Percentiles rank a stretch among this genome's conserved stretches.
These are phyloP conservation scores for Catostomus latipinnis DNA, from an alignment of 2,797 vertebrate genomes.

Conservation along the genomic window DNA sequence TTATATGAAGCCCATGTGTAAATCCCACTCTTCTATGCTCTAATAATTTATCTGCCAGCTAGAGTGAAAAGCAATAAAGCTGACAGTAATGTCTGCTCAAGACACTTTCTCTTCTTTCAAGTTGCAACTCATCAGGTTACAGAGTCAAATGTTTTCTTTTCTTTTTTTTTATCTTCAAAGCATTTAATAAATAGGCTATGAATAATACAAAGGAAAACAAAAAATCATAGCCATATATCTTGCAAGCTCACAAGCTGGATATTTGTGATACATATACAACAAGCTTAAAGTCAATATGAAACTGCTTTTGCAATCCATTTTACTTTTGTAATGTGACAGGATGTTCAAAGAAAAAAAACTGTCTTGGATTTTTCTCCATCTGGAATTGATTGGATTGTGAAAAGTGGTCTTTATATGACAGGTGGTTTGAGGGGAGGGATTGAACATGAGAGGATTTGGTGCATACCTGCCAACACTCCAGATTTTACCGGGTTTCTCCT, in stretches of 20 bases:
- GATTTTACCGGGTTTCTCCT: too few relatives aligned
- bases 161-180: constrained; percentile 42
- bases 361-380: too few relatives aligned
- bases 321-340: background rate
- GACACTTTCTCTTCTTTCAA: constrained; percentile 7
- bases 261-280: background rate
- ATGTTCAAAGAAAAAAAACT: background rate
- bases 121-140: constrained; percentile 3
- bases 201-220: background rate
- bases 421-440: background rate
- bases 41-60: constrained; percentile 53
- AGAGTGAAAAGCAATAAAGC: constrained; percentile 33
- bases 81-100: constrained; percentile 6
- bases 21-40: constrained; percentile 42
- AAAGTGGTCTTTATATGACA: background rate
- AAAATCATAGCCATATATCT: background rate
- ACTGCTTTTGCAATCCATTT: background rate
- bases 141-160: background rate
- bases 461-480: too few relatives aligned
- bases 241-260: too few relatives aligned
- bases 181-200: background rate
- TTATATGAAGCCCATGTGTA: constrained; percentile 27
- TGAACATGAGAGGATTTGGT: too few relatives aligned
- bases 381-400: background rate
- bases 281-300: background rate